Evolutionary conservation across 2,113 vertebrate genomes (phyloP).

Genomic region (Sebastes fasciatus): DNA sequence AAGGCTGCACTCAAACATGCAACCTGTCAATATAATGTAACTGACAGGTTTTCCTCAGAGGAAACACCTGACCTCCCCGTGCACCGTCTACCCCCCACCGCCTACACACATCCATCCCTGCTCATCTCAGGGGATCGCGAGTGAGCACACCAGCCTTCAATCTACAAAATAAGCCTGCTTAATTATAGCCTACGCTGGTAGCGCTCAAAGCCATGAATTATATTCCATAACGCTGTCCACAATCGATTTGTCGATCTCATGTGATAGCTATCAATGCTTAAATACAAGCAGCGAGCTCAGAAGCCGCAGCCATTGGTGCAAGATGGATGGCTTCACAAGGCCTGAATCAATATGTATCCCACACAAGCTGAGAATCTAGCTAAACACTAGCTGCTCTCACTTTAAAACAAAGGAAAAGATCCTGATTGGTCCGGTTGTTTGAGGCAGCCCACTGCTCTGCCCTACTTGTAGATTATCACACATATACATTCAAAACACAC

Average conservation of each 20-base stretch:
- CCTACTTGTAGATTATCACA: neutral
- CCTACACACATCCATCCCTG: slow-evolving; percentile 49
- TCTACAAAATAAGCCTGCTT: slow-evolving; percentile 58
- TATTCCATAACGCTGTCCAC: slow-evolving; percentile 39
- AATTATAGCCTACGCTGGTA: slow-evolving; percentile 60
- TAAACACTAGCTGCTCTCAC: slow-evolving; percentile 12
- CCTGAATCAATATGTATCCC: slow-evolving; percentile 60
- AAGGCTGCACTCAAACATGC: slow-evolving; percentile 20
- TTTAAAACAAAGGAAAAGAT: slow-evolving; percentile 26
- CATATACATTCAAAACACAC: neutral
- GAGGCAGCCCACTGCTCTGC: neutral
- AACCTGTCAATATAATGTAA: slow-evolving; percentile 63
- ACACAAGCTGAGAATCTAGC: slow-evolving; percentile 35
- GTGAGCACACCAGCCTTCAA: slow-evolving; percentile 48
- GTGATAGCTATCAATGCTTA: slow-evolving; percentile 61
- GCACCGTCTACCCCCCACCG: slow-evolving; percentile 18
- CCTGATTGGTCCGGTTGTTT: slow-evolving; percentile 19
- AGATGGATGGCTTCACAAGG: slow-evolving; percentile 57
- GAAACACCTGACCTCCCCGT: slow-evolving; percentile 39
- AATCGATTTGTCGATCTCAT: slow-evolving; percentile 66
- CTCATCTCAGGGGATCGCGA: slow-evolving; percentile 53
- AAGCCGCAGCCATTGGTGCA: slow-evolving; percentile 24
- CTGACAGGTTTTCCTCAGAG: slow-evolving; percentile 56
- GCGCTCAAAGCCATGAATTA: slow-evolving; percentile 65
- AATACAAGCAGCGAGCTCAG: slow-evolving; percentile 45